Evolutionary conservation across 2,888 invertebrate species (phyloP), one percentile per base, ranked within the genome.

Genomic region (Salticus scenicus): DNA sequence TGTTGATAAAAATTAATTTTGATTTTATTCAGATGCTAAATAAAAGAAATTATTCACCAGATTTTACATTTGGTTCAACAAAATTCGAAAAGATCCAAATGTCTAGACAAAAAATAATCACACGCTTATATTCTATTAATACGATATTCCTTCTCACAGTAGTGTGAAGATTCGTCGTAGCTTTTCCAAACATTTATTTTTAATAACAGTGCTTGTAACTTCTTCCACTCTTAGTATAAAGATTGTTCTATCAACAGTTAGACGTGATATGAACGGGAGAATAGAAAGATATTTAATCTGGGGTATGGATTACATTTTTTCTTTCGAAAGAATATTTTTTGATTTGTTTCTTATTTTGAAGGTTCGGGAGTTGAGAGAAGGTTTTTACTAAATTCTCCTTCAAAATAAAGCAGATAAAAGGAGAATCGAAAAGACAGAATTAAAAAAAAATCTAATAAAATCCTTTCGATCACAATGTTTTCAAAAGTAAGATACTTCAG

Each of bases 181-280:
- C 47, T 47, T 47, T 47, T 47, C 47, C 47, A 17, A 47, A 47
- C 47, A 47, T 47, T 47, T 47, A 47, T 47, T 47, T 47, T 47
- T 47, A 47, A 47, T 47, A 47, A 47, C 10, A 2, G 10, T 10
- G 2, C 17, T 2, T 47, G 47, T 47, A 10, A 47, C 47, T n/a
- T 12, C 47, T 47, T n/a, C 17, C 17, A 47, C 17, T 47, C 47
- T 47, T 47, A n/a, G 17, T 47, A 47, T 47, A 47, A 47, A 47
- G 47, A 47, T 47, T 47, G 47, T 47, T 47, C 47, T 47, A 47
- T 47, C 47, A 47, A 47, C 47, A 47, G 47, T 47, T 47, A 47
- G 47, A 47, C 47, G 47, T 47, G 47, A 47, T 47, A 17, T n/a
- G 47, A 47, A 47, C 47, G 47, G 47, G 17, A 47, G 47, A 47